Percentiles rank a stretch among this genome's conserved stretches.
phyloP scores from a whole-genome alignment of 2,888 invertebrate species.

The Rhorus exstirpatorius region DNA sequence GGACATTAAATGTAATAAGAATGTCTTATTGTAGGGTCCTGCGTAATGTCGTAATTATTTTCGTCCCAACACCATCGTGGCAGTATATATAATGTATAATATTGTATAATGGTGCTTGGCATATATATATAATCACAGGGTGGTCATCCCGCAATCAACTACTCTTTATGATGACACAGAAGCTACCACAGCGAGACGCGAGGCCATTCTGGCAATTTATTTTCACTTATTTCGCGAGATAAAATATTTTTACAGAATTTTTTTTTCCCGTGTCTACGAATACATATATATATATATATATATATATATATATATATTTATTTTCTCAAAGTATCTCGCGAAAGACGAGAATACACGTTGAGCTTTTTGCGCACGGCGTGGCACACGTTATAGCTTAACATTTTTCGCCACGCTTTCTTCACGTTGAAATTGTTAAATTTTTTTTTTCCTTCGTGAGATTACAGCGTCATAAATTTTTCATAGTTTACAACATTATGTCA shows the following conservation, averaged over 20 bases:
- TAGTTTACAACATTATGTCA: too few relatives aligned
- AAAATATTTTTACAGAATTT: constrained; percentile 28
- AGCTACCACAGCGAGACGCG: constrained; percentile 33
- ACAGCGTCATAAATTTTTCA: background rate
- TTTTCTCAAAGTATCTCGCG: background rate
- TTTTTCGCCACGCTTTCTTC: constrained; percentile 40
- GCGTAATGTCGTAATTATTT: too few relatives aligned
- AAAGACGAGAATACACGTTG: background rate
- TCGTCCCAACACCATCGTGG: background rate
- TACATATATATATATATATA: too few relatives aligned
- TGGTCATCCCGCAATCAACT: constrained; percentile 41
- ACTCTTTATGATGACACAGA: constrained; percentile 28
- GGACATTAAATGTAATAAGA: too few relatives aligned
- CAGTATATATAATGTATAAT: too few relatives aligned
- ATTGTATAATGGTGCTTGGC: background rate
- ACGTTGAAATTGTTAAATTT: background rate
- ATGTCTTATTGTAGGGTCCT: too few relatives aligned
- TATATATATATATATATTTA: background rate
- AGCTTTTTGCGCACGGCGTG: background rate
- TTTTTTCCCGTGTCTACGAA: background rate
- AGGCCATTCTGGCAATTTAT: constrained; percentile 46
- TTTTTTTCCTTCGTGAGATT: background rate
- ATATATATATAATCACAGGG: background rate
- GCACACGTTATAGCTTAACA: background rate
- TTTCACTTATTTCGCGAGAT: constrained; percentile 46